phyloP scores from a whole-genome alignment of 2,888 invertebrate species.

The Ectemnius lituratus region DNA sequence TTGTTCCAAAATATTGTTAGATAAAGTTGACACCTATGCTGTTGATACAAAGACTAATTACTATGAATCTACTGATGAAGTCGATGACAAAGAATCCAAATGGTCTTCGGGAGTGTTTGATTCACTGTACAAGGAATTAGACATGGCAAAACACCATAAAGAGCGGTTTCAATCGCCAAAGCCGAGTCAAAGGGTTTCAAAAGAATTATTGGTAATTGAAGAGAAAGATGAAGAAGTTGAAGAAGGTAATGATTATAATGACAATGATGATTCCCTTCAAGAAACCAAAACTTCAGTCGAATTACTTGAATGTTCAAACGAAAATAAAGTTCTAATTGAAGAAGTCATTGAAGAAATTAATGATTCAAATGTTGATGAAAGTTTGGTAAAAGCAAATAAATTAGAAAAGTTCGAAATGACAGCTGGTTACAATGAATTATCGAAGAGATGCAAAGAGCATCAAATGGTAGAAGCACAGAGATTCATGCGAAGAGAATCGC shows the following conservation, averaged over 20 bases:
- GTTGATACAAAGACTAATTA: slow-evolving; percentile 1
- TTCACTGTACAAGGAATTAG: slow-evolving; percentile 26
- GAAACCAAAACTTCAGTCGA: too few species aligned
- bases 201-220: slow-evolving; percentile 28
- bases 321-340: too few species aligned
- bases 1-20: slow-evolving; percentile 17
- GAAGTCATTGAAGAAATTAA: too few species aligned
- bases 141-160: background rate
- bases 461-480: slow-evolving; percentile 41
- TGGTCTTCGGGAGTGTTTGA: background rate
- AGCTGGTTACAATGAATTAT: too few species aligned
- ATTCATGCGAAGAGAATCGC: slow-evolving; percentile 47
- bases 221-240: slow-evolving; percentile 20
- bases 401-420: too few species aligned
- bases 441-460: slow-evolving; percentile 47
- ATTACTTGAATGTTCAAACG: too few species aligned
- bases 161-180: background rate
- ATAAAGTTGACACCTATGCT: slow-evolving; percentile 8
- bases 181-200: slow-evolving; percentile 15
- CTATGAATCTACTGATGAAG: background rate
- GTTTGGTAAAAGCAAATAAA: too few species aligned
- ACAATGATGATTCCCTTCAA: background rate
- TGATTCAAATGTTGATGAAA: background rate
- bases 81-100: background rate
- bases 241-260: background rate